A percentile compares a stretch with the other conserved stretches of the same genome.
These are phyloP conservation scores for Chamaea fasciata DNA, from an alignment of 2,113 vertebrate genomes.

Conservation along the genomic window DNA sequence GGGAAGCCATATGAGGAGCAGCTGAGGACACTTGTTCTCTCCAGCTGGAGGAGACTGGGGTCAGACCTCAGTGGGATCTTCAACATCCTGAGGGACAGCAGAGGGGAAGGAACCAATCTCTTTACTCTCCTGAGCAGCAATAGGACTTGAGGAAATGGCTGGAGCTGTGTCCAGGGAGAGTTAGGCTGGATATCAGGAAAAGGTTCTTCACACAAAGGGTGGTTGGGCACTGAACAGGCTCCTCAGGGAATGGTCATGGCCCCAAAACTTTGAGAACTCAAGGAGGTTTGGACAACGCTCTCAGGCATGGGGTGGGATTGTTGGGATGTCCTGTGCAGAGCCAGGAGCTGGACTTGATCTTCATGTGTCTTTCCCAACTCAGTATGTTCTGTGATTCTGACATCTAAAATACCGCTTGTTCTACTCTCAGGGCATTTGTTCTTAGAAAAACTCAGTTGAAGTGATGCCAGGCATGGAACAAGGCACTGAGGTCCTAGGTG, in stretches of 20 bases:
- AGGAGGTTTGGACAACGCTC: not conserved
- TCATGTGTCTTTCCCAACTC: not conserved
- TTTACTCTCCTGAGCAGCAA: not conserved
- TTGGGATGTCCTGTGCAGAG: not conserved
- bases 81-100: not conserved
- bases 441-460: not conserved
- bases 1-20: accelerated
- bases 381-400: not conserved
- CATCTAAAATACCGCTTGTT: not conserved
- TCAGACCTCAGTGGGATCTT: not conserved
- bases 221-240: not conserved
- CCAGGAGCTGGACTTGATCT: not conserved
- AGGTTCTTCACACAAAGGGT: not conserved
- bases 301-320: not conserved
- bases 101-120: not conserved
- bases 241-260: not conserved
- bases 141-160: not conserved
- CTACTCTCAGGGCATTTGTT: not conserved
- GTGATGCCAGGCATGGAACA: not conserved
- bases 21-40: not conserved
- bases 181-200: not conserved
- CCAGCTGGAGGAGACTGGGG: not conserved
- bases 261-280: not conserved
- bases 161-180: not conserved
- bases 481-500: not conserved